Percentiles rank a stretch among this genome's conserved stretches.
Conservation (phyloP, 2,888 invertebrate genomes). For the Carcina quercana region DNA sequence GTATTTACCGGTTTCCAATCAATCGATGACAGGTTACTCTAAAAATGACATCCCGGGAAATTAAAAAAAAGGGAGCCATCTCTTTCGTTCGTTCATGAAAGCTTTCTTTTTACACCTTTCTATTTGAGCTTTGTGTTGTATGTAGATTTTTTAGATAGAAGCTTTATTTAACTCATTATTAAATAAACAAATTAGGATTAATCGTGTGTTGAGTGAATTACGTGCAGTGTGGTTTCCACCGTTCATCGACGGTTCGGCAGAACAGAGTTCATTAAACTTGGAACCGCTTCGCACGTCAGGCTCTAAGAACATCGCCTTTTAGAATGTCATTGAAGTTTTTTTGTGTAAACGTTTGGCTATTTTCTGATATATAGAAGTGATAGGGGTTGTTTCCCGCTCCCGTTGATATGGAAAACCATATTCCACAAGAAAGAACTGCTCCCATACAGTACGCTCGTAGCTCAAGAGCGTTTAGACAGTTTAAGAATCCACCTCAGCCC, state of each 20-base stretch:
- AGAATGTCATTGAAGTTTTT: constrained; percentile 48
- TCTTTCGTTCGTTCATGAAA: constrained; percentile 26
- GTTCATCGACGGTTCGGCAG: constrained; percentile 26
- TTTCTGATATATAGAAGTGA: constrained; percentile 25
- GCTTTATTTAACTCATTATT: constrained; percentile 16
- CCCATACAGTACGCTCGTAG: constrained; percentile 74
- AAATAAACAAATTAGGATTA: constrained; percentile 24
- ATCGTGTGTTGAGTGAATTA: constrained; percentile 30
- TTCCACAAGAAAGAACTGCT: constrained; percentile 50
- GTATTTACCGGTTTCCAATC: constrained; percentile 9
- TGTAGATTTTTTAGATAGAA: constrained; percentile 25
- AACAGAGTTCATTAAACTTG: constrained; percentile 66
- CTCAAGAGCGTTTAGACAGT: constrained; percentile 77
- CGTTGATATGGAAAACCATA: constrained; percentile 62
- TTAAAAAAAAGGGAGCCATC: constrained; percentile 23
- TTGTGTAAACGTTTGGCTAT: constrained; percentile 39
- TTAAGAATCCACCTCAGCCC: constrained; percentile 84
- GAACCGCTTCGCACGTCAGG: too few species aligned
- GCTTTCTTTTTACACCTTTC: constrained; percentile 29
- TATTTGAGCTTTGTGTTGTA: constrained; percentile 28
- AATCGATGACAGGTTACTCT: too few species aligned
- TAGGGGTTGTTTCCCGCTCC: constrained; percentile 15
- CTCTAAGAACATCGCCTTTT: constrained; percentile 27
- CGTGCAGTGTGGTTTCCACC: constrained; percentile 27
- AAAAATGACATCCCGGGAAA: constrained; percentile 1